A percentile compares a stretch with the other conserved stretches of the same genome.
These are phyloP conservation scores for Sus cebifrons DNA, from an alignment of 2,797 vertebrate species.

Conservation along the genomic window DNA sequence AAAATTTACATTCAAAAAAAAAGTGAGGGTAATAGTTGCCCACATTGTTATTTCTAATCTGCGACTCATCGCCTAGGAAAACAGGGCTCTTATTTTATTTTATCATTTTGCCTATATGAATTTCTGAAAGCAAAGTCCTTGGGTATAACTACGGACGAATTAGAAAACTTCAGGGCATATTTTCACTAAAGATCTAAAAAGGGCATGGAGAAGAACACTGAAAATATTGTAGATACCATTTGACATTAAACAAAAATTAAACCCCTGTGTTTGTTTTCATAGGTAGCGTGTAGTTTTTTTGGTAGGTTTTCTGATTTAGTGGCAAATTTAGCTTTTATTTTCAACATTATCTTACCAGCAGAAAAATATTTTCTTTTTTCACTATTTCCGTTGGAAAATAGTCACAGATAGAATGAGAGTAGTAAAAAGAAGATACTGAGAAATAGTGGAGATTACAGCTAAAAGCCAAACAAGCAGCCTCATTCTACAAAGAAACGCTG, in stretches of 20 bases:
- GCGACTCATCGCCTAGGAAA: not conserved
- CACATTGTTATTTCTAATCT: not conserved
- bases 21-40: not conserved
- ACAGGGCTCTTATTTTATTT: not conserved
- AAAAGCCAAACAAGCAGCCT: not conserved
- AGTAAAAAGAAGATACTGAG: not conserved
- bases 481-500: not conserved
- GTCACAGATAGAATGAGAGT: not conserved
- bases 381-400: constrained; percentile 68
- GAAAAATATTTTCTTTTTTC: constrained; percentile 69
- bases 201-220: not conserved
- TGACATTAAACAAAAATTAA: not conserved
- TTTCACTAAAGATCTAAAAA: not conserved
- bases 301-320: constrained; percentile 54
- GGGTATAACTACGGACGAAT: not conserved
- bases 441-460: not conserved
- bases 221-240: constrained; percentile 12
- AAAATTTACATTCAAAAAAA: not conserved
- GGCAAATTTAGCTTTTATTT: constrained; percentile 65
- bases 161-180: not conserved
- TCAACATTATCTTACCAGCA: not conserved
- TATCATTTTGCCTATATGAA: not conserved
- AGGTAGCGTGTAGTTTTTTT: constrained; percentile 27
- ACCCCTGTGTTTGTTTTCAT: not conserved
- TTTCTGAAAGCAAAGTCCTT: constrained; percentile 2